phyloP scores from a whole-genome alignment of 2,797 vertebrate genomes.

The Kryptopterus vitreolus region DNA sequence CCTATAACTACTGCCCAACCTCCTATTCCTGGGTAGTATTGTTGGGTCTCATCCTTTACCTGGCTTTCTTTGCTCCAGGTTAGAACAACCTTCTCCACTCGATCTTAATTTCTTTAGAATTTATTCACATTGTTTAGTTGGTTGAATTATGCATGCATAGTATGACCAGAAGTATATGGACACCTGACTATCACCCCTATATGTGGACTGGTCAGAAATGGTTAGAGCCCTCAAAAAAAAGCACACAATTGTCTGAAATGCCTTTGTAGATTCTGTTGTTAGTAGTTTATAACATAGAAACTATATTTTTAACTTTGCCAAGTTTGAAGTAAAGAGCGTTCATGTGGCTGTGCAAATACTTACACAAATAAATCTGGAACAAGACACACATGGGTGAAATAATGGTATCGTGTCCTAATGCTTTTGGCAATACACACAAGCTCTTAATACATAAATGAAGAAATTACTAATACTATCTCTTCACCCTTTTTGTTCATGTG shows the following conservation, averaged over 20 bases:
- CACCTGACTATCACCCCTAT: neutral
- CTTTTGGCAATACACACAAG: neutral
- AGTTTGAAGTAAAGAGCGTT: neutral
- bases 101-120: neutral
- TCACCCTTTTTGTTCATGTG: neutral
- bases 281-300: too few species aligned
- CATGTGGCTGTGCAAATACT: neutral
- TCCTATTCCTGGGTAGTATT: slow-evolving; percentile 91
- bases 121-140: neutral
- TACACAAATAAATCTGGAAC: neutral
- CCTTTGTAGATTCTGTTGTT: neutral
- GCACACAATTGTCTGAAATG: neutral
- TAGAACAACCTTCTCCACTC: slow-evolving; percentile 39
- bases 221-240: neutral
- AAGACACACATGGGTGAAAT: neutral
- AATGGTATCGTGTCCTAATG: neutral
- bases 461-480: neutral
- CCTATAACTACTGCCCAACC: slow-evolving; percentile 96
- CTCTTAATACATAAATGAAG: neutral
- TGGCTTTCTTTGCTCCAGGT: slow-evolving; percentile 95
- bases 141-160: neutral
- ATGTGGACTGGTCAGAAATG: neutral
- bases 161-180: neutral
- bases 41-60: slow-evolving; percentile 89
- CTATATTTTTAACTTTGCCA: neutral